These are phyloP conservation scores for Tromatobia lineatoria DNA, from an alignment of 2,888 invertebrate genomes.

Conservation along the genomic window DNA sequence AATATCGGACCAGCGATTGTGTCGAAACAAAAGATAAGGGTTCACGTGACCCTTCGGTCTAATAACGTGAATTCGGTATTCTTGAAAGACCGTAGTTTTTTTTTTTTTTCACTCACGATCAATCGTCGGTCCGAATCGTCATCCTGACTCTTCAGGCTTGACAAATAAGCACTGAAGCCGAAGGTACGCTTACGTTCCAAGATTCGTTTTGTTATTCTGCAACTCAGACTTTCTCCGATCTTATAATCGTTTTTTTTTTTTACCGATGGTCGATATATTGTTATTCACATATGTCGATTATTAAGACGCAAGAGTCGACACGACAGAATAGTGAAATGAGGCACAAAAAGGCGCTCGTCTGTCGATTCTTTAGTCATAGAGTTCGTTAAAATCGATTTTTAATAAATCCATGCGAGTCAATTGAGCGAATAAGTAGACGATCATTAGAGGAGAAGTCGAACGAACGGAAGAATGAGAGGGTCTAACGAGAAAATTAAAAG, in stretches of 20 bases:
- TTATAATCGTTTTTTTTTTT: slow-evolving; percentile 40
- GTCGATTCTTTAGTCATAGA: slow-evolving; percentile 35
- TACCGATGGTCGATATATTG: slow-evolving; percentile 23
- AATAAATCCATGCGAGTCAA: not conserved
- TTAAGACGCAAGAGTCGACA: slow-evolving; percentile 32
- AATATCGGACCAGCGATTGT: slow-evolving; percentile 58
- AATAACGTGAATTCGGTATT: not conserved
- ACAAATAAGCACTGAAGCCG: slow-evolving; percentile 70
- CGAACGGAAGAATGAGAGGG: slow-evolving; percentile 25
- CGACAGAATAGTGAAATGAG: slow-evolving; percentile 32
- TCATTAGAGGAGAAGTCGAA: slow-evolving; percentile 28
- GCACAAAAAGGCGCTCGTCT: slow-evolving; percentile 19
- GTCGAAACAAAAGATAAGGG: not conserved
- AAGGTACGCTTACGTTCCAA: slow-evolving; percentile 76
- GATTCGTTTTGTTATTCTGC: slow-evolving; percentile 73
- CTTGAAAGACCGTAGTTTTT: not conserved
- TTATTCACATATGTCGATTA: slow-evolving; percentile 37
- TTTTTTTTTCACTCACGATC: slow-evolving; percentile 12
- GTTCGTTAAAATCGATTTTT: slow-evolving; percentile 30
- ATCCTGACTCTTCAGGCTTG: slow-evolving; percentile 60
- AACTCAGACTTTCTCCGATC: slow-evolving; percentile 49
- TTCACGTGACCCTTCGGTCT: slow-evolving; percentile 24
- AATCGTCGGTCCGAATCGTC: slow-evolving; percentile 71
- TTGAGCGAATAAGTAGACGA: slow-evolving; percentile 7
- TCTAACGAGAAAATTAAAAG: not conserved